Base-by-base conservation (phyloP, 2,888 invertebrate species). In the Chrysopilus asiliformis region DNA sequence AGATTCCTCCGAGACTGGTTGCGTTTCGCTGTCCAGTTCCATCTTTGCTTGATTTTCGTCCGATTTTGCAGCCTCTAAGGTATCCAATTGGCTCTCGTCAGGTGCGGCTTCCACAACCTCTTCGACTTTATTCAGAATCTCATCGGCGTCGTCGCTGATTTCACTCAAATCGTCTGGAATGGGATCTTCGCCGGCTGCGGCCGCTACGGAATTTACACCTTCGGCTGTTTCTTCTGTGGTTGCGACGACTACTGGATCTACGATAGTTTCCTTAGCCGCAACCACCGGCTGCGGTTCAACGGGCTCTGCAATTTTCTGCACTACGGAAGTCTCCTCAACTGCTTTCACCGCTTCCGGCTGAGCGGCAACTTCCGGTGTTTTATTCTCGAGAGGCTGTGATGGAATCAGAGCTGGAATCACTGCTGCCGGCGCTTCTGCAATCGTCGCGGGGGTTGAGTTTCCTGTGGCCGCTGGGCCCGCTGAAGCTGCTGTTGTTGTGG, bases 81-180 rank as follows among this genome's bases (percentile, higher is more conserved):
- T 7, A 14, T 25, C 37, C 9, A 13, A 5, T 26, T 16, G 17
- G 6, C 10, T 13, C 15, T 37, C 32, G 12, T 20, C 26, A 15
- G 22, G 9, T 3, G 32, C 14, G 4, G 20, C 28, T 28, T 45
- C 25, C 47, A 53, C 38, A 47, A 55, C 26, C 37, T 50, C 70
- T 57, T 85, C 84, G 51, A 79, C 81, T 62, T 79, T 74, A 45
- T 85, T 80, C 4, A 86, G 68, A 52, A 87, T 85, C 51, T 87
- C 87, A 58, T 86, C 86, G 36, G 85, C 84, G 59, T 86, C 86
- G 50, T 86, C 86, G 54, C 86, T 86, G 42, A 87, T 85, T 62
- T 87, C 87, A 58, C 86, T 87, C 10, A 87, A 70, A 56, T 84
- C 60, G 4, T 60, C 62, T 19, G 48, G 50, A 7, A 48, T 45